phyloP scores from a whole-genome alignment of 1,140 invertebrate genomes.

The Drosophila bipectinata region DNA sequence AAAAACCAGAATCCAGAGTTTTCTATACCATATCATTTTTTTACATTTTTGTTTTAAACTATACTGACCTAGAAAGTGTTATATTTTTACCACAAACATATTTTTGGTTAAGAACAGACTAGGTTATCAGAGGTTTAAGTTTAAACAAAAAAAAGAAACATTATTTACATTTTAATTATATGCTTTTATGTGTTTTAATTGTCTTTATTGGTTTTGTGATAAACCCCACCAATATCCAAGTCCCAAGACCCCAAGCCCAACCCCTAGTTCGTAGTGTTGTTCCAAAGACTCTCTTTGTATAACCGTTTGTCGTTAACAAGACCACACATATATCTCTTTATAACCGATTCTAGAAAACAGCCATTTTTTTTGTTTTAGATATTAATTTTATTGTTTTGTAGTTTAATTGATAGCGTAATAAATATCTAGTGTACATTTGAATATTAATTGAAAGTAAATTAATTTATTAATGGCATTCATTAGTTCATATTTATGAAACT shows the following conservation, averaged over 20 bases:
- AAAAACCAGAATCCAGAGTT: constrained; percentile 13
- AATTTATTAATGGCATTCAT: constrained; percentile 58
- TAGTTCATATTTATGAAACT: constrained; percentile 51
- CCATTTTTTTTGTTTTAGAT: constrained; percentile 28
- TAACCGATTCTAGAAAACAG: constrained; percentile 44
- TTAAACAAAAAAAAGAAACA: not conserved
- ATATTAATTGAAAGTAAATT: constrained; percentile 40
- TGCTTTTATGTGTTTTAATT: constrained; percentile 20
- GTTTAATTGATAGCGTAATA: constrained; percentile 27
- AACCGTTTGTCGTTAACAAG: constrained; percentile 58
- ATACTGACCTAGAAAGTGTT: constrained; percentile 10
- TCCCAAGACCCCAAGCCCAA: constrained; percentile 7
- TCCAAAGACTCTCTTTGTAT: constrained; percentile 49
- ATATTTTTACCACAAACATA: constrained; percentile 11
- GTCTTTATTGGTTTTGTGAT: not conserved
- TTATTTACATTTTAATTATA: constrained; percentile 13
- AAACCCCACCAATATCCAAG: constrained; percentile 1
- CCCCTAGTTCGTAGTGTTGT: constrained; percentile 62
- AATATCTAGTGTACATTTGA: constrained; percentile 45
- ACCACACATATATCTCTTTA: constrained; percentile 51
- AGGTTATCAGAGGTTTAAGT: not conserved
- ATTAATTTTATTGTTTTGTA: constrained; percentile 33
- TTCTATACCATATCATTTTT: constrained; percentile 27
- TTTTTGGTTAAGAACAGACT: constrained; percentile 10
- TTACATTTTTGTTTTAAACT: constrained; percentile 8